Conservation (phyloP, 2,797 vertebrate species). For the Intellagama lesueurii region DNA sequence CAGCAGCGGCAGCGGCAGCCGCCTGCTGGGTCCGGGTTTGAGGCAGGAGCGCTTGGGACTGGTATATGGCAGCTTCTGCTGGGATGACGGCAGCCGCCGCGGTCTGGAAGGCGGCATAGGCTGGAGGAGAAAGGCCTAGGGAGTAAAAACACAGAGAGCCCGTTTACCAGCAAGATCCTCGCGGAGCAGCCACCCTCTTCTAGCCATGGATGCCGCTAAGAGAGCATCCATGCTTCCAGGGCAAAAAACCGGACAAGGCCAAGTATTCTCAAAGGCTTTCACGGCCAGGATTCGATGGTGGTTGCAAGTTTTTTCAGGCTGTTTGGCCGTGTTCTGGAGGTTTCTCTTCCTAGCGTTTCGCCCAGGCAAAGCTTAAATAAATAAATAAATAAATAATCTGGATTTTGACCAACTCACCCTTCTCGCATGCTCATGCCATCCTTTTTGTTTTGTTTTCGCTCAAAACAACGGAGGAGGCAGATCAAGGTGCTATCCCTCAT, state of each 20-base stretch:
- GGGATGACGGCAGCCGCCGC: constrained; percentile 87
- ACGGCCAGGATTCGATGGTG: too few relatives aligned
- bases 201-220: background rate
- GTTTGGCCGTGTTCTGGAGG: too few relatives aligned
- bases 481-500: background rate
- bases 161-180: constrained; percentile 27
- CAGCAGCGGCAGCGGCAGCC: constrained; percentile 80
- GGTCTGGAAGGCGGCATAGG: constrained; percentile 90
- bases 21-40: constrained; percentile 85
- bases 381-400: background rate
- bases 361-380: background rate
- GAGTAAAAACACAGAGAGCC: background rate
- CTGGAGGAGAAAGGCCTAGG: constrained; percentile 92
- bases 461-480: background rate
- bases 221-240: too few relatives aligned
- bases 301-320: too few relatives aligned
- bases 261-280: too few relatives aligned
- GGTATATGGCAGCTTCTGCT: constrained; percentile 90
- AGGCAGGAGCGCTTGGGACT: constrained; percentile 89
- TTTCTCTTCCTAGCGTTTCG: too few relatives aligned
- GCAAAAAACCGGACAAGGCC: too few relatives aligned
- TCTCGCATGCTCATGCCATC: background rate
- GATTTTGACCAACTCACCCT: background rate
- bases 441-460: background rate
- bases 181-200: background rate